Conservation (phyloP, 2,113 vertebrate genomes). For the Saguinus midas region DNA sequence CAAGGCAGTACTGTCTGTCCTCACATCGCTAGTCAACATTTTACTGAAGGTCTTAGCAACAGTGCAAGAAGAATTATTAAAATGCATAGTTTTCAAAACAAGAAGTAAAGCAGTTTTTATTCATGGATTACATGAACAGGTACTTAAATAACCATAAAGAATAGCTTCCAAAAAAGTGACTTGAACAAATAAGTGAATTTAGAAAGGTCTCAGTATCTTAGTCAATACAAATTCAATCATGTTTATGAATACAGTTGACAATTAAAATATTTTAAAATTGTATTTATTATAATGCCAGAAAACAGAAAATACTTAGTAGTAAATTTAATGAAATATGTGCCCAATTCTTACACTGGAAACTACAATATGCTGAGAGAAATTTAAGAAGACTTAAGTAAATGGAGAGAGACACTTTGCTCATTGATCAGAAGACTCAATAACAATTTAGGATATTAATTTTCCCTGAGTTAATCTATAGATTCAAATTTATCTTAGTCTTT, state of each 20-base stretch:
- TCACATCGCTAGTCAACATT: background rate
- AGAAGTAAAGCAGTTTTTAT: background rate
- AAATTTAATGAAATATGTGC: background rate
- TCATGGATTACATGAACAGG: background rate
- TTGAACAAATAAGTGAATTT: background rate
- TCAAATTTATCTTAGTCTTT: slow-evolving; percentile 18
- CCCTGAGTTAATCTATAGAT: background rate
- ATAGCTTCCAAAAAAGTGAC: background rate
- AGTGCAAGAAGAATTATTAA: background rate
- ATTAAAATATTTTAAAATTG: background rate
- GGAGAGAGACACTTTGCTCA: background rate
- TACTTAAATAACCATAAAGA: background rate
- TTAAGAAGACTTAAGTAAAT: background rate
- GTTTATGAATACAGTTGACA: background rate
- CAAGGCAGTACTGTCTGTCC: background rate
- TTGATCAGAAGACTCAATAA: background rate
- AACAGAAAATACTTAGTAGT: background rate
- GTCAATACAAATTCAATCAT: background rate
- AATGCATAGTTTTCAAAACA: background rate
- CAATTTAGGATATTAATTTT: background rate
- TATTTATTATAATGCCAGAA: background rate
- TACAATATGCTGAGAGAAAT: background rate
- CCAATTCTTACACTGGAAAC: background rate
- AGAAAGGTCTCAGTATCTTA: background rate
- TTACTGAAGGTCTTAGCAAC: background rate